Conservation (phyloP, 2,113 vertebrate species). For the Pseudopipra pipra region DNA sequence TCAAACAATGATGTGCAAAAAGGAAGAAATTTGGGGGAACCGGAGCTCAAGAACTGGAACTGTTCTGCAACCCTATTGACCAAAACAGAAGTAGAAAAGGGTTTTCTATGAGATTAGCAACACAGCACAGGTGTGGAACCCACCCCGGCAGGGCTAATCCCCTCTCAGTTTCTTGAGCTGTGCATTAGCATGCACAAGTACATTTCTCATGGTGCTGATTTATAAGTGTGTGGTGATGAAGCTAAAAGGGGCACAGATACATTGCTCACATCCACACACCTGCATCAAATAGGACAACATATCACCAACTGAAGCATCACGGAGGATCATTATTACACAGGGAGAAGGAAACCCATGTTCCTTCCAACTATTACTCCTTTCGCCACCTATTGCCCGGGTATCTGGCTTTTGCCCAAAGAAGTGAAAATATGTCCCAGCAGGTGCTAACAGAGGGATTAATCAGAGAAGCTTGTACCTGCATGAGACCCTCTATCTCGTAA, state of each 20-base stretch:
- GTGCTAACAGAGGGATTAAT: not conserved
- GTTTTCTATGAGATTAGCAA: not conserved
- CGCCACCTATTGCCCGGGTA: not conserved
- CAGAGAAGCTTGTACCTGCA: not conserved
- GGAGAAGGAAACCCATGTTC: not conserved
- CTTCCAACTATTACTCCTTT: not conserved
- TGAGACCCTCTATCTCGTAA: not conserved
- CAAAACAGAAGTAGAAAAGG: not conserved
- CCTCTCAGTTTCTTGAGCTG: not conserved
- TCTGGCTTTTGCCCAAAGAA: not conserved
- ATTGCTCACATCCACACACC: not conserved
- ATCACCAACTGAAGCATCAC: fast-evolving
- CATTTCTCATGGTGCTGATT: not conserved
- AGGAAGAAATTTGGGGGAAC: not conserved
- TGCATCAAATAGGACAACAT: not conserved
- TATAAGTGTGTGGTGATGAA: not conserved
- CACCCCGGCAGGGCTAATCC: not conserved
- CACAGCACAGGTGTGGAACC: not conserved
- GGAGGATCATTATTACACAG: not conserved
- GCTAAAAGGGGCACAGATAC: not conserved
- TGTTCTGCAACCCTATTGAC: not conserved
- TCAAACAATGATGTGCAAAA: not conserved
- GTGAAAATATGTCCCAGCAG: not conserved
- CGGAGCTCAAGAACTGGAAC: not conserved
- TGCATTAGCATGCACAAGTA: not conserved